Evolutionary conservation across 2,113 vertebrate genomes (phyloP).

Genomic region (Trichechus manatus): DNA sequence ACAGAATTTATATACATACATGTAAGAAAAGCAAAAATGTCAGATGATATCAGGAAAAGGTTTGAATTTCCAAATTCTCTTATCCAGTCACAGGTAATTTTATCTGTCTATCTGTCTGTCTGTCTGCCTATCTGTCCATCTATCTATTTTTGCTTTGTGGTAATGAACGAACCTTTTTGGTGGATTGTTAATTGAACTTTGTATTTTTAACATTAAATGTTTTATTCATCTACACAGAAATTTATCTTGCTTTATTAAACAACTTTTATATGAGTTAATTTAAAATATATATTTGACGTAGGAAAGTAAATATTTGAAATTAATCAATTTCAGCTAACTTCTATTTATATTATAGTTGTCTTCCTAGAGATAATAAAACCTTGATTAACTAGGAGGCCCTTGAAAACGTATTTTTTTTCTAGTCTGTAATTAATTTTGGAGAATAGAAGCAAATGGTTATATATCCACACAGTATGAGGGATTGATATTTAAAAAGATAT

Average conservation of each 20-base stretch:
- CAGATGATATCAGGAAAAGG: conserved; percentile 92
- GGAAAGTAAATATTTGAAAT: conserved; percentile 54
- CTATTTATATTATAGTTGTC: conserved; percentile 56
- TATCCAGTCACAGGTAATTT: conserved; percentile 95
- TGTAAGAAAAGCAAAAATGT: conserved; percentile 86
- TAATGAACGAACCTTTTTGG: neutral
- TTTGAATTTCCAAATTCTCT: conserved; percentile 95
- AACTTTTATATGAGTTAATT: conserved; percentile 42
- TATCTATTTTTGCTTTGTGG: conserved; percentile 63
- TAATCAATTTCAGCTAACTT: neutral
- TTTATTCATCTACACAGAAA: neutral
- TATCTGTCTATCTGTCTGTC: neutral
- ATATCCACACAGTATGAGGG: neutral
- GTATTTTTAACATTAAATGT: conserved; percentile 42
- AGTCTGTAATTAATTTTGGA: conserved; percentile 43
- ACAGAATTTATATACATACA: conserved; percentile 74
- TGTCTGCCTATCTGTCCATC: neutral
- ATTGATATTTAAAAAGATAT: conserved; percentile 53
- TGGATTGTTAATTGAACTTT: conserved; percentile 53
- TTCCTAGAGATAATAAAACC: conserved; percentile 35
- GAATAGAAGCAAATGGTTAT: conserved; percentile 13
- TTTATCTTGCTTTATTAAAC: conserved; percentile 48
- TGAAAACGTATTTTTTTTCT: conserved; percentile 27
- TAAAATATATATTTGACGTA: conserved; percentile 33
- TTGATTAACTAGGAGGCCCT: conserved; percentile 7